These are phyloP conservation scores for Brachyptera risi DNA, from an alignment of 2,888 invertebrate species.

Conservation along the genomic window DNA sequence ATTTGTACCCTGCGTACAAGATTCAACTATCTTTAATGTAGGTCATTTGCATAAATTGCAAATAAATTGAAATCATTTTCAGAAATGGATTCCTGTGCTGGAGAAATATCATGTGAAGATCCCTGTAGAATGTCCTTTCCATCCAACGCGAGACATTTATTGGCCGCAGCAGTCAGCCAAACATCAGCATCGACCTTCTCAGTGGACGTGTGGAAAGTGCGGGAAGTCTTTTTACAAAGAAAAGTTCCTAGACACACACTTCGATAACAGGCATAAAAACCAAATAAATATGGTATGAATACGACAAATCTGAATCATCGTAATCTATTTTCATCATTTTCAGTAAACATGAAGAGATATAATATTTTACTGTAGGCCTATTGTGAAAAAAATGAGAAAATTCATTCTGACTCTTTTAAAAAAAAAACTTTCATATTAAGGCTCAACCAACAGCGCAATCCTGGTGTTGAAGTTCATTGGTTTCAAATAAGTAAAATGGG, in stretches of 20 bases:
- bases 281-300: constrained; percentile 70
- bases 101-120: constrained; percentile 83
- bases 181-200: constrained; percentile 77
- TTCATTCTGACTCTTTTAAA: too few relatives aligned
- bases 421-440: too few relatives aligned
- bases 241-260: constrained; percentile 80
- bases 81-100: constrained; percentile 86
- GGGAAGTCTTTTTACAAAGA: constrained; percentile 90
- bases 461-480: too few relatives aligned
- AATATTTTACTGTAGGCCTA: too few relatives aligned
- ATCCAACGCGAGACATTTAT: constrained; percentile 81
- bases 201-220: constrained; percentile 88
- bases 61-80: constrained; percentile 17
- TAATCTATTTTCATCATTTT: too few relatives aligned
- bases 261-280: constrained; percentile 82
- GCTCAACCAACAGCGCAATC: too few relatives aligned
- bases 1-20: too few relatives aligned
- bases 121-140: constrained; percentile 86
- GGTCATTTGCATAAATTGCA: background rate
- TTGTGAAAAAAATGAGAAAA: too few relatives aligned
- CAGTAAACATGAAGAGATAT: too few relatives aligned
- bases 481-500: too few relatives aligned
- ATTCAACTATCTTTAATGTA: too few relatives aligned
- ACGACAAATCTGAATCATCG: too few relatives aligned
- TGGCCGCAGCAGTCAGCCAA: constrained; percentile 83